Evolutionary conservation across 2,888 invertebrate species (phyloP), one percentile per base, ranked within the genome.

Genomic region (Eledona agricola): DNA sequence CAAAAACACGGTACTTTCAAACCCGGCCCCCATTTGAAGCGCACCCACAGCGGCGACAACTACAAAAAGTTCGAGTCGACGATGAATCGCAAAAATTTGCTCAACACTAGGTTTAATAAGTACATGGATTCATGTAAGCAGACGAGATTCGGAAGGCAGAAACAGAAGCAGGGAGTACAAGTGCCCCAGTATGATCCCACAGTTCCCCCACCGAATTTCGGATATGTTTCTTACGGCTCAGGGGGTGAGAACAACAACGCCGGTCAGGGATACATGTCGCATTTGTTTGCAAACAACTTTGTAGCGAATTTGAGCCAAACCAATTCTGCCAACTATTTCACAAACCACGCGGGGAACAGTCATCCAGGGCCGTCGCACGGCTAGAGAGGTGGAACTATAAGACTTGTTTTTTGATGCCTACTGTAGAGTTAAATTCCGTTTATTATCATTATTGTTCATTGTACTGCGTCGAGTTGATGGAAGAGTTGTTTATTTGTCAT

Each of bases 71-170:
- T 72, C 54, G 76, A 75, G 54, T 64, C 65, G 19, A 66, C 69
- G 23, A 76, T 75, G 74, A 77, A 77, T 60, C 63, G 75, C 43
- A 73, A 77, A 17, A 81, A 78, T 64, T 46, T 58, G 3, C 46
- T 63, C 9, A 59, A 65, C 47, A 61, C 57, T 2, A 55, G 50
- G 20, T 50, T 55, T 4, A 55, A 50, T 25, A 50, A 45, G 12
- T 55, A 50, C 23, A 50, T 55, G 31, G 55, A 55, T 20, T 32
- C 50, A 7, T 55, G 38, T 22, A 50, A 32, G 28, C 50, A 55
- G 23, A 23, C 35, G 4, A 28, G 37, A 3, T 20, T 25, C 6
- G 11, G 28, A 4, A 43, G 29, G 15, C 26, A 31, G 1, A 51
- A 37, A 26, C 4, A 12, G 25, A 20, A 19, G 10, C 28, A 28